These are phyloP conservation scores for Ricordea florida DNA, from an alignment of 92 coral and sea anemone genomes.

Conservation along the genomic window DNA sequence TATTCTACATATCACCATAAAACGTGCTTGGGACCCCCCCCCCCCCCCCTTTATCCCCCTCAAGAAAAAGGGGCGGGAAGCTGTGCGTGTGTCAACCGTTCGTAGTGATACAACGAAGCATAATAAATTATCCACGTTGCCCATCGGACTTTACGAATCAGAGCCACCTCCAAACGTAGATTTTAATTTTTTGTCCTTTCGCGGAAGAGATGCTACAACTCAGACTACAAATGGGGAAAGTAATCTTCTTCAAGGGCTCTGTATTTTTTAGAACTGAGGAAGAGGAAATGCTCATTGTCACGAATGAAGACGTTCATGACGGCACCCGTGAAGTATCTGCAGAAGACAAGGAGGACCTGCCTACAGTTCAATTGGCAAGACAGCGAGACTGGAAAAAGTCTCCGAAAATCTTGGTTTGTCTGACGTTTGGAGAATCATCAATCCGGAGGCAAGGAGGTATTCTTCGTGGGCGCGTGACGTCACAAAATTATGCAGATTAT, in stretches of 20 bases:
- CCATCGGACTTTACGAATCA: constrained; percentile 21
- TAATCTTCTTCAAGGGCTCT: not conserved
- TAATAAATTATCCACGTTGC: constrained; percentile 43
- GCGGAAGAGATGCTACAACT: not conserved
- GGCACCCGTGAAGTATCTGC: not conserved
- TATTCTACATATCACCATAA: no score
- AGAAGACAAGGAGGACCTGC: not conserved
- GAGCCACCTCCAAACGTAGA: constrained; percentile 31
- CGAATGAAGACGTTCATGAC: not conserved
- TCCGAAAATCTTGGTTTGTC: no score
- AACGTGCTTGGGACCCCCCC: no score
- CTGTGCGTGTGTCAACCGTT: constrained; percentile 34
- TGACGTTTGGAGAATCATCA: no score
- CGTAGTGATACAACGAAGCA: constrained; percentile 48
- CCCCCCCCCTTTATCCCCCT: no score
- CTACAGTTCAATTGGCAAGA: not conserved
- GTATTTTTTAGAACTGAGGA: not conserved
- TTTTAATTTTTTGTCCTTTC: constrained; percentile 11
- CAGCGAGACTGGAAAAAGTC: not conserved
- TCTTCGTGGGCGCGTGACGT: no score
- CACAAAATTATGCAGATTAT: no score
- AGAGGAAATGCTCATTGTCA: constrained; percentile 7
- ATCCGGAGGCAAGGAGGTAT: no score
- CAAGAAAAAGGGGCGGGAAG: constrained; percentile 44
- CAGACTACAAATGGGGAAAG: constrained; percentile 3